Conservation (phyloP, 2,888 invertebrate species). For the Brenthis daphne region DNA sequence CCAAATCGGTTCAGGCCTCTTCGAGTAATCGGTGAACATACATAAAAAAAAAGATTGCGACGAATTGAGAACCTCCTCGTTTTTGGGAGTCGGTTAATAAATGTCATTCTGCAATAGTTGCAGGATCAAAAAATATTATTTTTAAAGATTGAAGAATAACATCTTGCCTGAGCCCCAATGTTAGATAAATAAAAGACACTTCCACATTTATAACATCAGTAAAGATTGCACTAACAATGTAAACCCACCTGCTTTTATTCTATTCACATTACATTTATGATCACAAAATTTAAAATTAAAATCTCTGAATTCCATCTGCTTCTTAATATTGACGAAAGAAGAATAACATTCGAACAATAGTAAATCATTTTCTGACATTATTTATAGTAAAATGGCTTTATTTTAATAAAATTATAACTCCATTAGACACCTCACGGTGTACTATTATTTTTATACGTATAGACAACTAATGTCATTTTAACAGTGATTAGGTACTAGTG, state of each 20-base stretch:
- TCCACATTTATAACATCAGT: neutral
- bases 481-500: too few species aligned
- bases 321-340: neutral
- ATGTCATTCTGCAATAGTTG: too few species aligned
- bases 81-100: too few species aligned
- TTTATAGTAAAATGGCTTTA: neutral
- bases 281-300: neutral
- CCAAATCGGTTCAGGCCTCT: too few species aligned
- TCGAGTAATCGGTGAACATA: too few species aligned
- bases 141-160: too few species aligned
- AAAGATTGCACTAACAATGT: neutral
- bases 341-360: neutral
- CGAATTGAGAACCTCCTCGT: too few species aligned
- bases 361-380: neutral
- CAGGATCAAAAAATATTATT: too few species aligned
- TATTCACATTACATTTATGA: neutral
- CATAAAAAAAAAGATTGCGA: too few species aligned
- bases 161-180: neutral
- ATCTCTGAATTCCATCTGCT: too few species aligned
- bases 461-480: too few species aligned
- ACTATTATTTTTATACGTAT: neutral
- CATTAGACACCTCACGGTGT: neutral
- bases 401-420: conserved; percentile 7
- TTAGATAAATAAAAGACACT: neutral
- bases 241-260: neutral